Percentiles rank a stretch among this genome's conserved stretches.
Evolutionary conservation across 1,140 invertebrate species (phyloP).

Genomic region (Caenorhabditis remanei): DNA sequence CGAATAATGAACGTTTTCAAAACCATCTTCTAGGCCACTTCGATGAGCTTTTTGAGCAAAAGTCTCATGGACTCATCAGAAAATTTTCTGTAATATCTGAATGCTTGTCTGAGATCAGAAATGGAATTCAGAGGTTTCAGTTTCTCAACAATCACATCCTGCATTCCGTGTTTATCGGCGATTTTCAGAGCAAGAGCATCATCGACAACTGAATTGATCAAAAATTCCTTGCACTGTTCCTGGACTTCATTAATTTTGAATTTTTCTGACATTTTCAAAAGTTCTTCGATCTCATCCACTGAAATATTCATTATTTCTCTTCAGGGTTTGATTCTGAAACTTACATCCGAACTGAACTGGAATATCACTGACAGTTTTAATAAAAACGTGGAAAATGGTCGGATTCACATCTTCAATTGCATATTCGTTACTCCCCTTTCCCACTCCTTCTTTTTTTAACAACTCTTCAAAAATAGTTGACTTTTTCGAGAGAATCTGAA

Average conservation of each 20-base stretch:
- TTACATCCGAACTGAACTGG: background rate
- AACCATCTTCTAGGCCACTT: background rate
- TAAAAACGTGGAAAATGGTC: background rate
- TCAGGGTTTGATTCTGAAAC: background rate
- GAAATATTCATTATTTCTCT: background rate
- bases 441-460: background rate
- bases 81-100: slow-evolving; percentile 12
- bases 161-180: background rate
- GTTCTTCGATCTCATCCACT: slow-evolving; percentile 7
- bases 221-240: background rate
- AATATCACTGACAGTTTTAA: background rate
- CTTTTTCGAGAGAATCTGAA: slow-evolving; percentile 20
- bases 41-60: slow-evolving; percentile 29
- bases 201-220: slow-evolving; percentile 1
- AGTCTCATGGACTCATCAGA: slow-evolving; percentile 6
- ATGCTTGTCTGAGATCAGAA: background rate
- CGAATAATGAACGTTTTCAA: background rate
- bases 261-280: background rate
- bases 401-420: background rate
- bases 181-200: background rate
- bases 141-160: slow-evolving; percentile 12
- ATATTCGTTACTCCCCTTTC: background rate
- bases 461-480: background rate
- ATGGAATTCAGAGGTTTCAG: slow-evolving; percentile 2
- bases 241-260: background rate